Conservation (phyloP, 2,797 vertebrate species). For the Fistularia tabacaria region DNA sequence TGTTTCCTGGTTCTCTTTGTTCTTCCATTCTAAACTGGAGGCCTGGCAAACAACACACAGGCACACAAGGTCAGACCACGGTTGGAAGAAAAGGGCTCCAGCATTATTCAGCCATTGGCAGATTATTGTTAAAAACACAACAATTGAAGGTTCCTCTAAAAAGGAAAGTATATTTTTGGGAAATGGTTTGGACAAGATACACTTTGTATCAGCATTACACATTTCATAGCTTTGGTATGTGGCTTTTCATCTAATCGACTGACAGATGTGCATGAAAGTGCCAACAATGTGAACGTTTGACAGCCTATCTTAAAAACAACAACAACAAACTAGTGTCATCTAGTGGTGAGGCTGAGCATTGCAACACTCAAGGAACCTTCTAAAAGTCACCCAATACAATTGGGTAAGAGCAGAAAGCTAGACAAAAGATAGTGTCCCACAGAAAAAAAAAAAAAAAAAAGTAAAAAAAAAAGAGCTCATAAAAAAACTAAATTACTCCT, state of each 20-base stretch:
- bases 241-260: background rate
- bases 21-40: constrained; percentile 95
- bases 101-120: constrained; percentile 19
- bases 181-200: background rate
- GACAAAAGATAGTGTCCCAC: too few species aligned
- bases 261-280: too few species aligned
- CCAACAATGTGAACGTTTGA: too few species aligned
- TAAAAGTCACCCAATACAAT: too few species aligned
- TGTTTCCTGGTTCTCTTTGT: constrained; percentile 92
- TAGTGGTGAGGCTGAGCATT: too few species aligned
- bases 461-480: too few species aligned
- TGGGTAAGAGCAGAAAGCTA: too few species aligned
- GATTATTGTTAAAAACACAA: constrained; percentile 40
- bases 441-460: too few species aligned
- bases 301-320: too few species aligned
- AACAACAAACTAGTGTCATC: too few species aligned
- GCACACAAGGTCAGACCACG: constrained; percentile 51
- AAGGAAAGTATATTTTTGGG: constrained; percentile 1
- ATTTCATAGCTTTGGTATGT: constrained; percentile 5
- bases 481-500: too few species aligned
- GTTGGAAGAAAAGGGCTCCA: constrained; percentile 28
- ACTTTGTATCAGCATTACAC: constrained; percentile 10
- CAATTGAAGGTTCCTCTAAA: constrained; percentile 24
- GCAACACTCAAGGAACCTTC: too few species aligned
- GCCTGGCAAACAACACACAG: constrained; percentile 75